Conservation (phyloP, 1,140 invertebrate species). For the Drosophila lowei region DNA sequence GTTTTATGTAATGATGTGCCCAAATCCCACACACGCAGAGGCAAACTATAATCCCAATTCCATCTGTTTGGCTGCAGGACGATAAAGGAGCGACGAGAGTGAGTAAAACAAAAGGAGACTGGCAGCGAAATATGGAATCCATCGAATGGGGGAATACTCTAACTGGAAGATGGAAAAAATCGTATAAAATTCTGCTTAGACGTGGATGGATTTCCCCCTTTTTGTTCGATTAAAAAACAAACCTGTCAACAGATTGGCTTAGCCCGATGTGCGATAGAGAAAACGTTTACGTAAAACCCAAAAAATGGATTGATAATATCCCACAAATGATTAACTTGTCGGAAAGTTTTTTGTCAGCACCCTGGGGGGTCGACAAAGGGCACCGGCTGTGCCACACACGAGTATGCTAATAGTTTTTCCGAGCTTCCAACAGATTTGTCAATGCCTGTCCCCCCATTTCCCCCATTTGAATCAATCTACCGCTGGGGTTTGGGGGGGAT, state of each 20-base stretch:
- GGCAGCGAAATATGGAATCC: background rate
- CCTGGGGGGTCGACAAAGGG: slow-evolving; percentile 28
- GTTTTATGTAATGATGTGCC: slow-evolving; percentile 78
- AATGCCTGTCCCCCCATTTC: slow-evolving; percentile 32
- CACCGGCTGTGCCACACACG: slow-evolving; percentile 37
- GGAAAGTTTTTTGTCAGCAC: slow-evolving; percentile 63
- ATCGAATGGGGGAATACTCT: slow-evolving; percentile 15
- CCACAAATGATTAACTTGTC: slow-evolving; percentile 81
- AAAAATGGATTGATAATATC: slow-evolving; percentile 81
- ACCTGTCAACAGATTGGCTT: background rate
- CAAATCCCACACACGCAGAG: slow-evolving; percentile 57
- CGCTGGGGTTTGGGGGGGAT: slow-evolving; percentile 17
- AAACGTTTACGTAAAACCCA: slow-evolving; percentile 58
- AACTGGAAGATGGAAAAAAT: too few relatives aligned
- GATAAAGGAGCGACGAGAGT: background rate
- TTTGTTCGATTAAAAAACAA: background rate
- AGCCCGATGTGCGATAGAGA: slow-evolving; percentile 2
- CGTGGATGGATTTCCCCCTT: background rate
- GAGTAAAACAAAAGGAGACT: slow-evolving; percentile 23
- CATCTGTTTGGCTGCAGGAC: slow-evolving; percentile 21
- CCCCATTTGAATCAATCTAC: slow-evolving; percentile 70
- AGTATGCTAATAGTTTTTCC: slow-evolving; percentile 75
- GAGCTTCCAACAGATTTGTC: slow-evolving; percentile 65
- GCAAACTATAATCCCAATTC: slow-evolving; percentile 53
- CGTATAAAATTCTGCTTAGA: background rate